Percentiles rank a stretch among this genome's conserved stretches.
phyloP scores from a whole-genome alignment of 2,888 invertebrate species.

The Rhamnusium bicolor region DNA sequence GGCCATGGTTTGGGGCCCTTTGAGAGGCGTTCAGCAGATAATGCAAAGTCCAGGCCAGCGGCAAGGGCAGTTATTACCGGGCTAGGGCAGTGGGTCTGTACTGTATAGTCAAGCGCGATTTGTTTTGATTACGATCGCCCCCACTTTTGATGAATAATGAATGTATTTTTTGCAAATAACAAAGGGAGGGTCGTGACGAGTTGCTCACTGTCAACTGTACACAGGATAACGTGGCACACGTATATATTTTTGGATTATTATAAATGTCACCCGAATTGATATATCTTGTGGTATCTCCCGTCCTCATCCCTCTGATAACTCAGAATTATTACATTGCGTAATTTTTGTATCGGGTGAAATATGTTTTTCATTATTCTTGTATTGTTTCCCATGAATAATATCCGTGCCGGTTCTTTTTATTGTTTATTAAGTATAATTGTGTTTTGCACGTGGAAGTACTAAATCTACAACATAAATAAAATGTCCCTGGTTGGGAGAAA shows the following conservation, averaged over 20 bases:
- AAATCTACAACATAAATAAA: slow-evolving; percentile 30
- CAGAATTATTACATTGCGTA: slow-evolving; percentile 50
- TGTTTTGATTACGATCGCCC: slow-evolving; percentile 65
- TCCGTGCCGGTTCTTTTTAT: slow-evolving; percentile 29
- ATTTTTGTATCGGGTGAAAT: slow-evolving; percentile 40
- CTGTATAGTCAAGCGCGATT: slow-evolving; percentile 64
- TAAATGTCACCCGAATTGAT: slow-evolving; percentile 65
- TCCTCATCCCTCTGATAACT: slow-evolving; percentile 50
- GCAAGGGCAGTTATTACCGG: slow-evolving; percentile 63
- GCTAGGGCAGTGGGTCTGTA: slow-evolving; percentile 65
- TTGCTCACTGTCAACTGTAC: slow-evolving; percentile 61
- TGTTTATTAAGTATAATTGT: slow-evolving; percentile 48
- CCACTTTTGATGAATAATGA: slow-evolving; percentile 67
- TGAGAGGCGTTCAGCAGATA: slow-evolving; percentile 17
- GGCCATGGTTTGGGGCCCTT: slow-evolving; percentile 59
- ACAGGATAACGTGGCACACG: slow-evolving; percentile 54
- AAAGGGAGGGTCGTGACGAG: slow-evolving; percentile 65
- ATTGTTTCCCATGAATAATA: slow-evolving; percentile 36
- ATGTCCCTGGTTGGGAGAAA: neutral
- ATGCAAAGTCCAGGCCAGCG: slow-evolving; percentile 38
- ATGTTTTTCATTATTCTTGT: slow-evolving; percentile 42
- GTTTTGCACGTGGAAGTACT: slow-evolving; percentile 45
- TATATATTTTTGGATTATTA: slow-evolving; percentile 67
- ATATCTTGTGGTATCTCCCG: slow-evolving; percentile 62
- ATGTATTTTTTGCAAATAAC: slow-evolving; percentile 66